Percentiles rank a stretch among this genome's conserved stretches.
Conservation (phyloP, 2,797 vertebrate species). For the Taenioides sp. region DNA sequence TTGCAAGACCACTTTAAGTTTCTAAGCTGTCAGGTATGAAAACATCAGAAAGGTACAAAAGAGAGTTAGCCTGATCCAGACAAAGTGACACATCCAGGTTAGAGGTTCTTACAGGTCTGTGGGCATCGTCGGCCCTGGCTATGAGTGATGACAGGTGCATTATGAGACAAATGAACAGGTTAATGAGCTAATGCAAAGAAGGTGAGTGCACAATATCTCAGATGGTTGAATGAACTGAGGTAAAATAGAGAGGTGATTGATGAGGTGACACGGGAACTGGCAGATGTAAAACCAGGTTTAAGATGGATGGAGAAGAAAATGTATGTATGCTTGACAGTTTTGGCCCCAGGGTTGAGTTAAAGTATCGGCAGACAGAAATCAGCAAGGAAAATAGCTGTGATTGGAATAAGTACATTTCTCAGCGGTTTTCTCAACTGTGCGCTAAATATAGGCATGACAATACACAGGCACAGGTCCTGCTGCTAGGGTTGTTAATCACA, state of each 20-base stretch:
- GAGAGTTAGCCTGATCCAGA: background rate
- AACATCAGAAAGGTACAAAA: background rate
- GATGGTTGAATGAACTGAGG: slow-evolving; percentile 32
- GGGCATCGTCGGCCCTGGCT: background rate
- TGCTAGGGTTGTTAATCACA: background rate
- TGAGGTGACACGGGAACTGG: slow-evolving; percentile 34
- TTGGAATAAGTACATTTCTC: slow-evolving; percentile 2
- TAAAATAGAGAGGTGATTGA: slow-evolving; percentile 48
- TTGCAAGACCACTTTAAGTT: too few species aligned
- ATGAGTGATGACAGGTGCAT: slow-evolving; percentile 39
- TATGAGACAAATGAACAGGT: slow-evolving; percentile 40
- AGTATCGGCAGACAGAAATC: slow-evolving; percentile 1
- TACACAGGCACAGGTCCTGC: background rate
- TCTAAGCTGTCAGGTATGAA: too few species aligned
- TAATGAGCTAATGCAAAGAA: slow-evolving; percentile 42
- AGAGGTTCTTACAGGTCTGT: background rate
- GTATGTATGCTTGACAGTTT: slow-evolving; percentile 15
- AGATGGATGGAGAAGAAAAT: slow-evolving; percentile 34
- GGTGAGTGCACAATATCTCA: slow-evolving; percentile 39
- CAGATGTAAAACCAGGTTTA: slow-evolving; percentile 42
- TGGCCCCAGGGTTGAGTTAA: slow-evolving; percentile 13
- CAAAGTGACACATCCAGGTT: background rate
- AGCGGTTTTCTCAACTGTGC: background rate
- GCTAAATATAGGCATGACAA: slow-evolving; percentile 1
- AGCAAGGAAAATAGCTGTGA: background rate